Evolutionary conservation across 2,113 vertebrate genomes (phyloP), one percentile per base, ranked within the genome.

Genomic region (Cygnus atratus): DNA sequence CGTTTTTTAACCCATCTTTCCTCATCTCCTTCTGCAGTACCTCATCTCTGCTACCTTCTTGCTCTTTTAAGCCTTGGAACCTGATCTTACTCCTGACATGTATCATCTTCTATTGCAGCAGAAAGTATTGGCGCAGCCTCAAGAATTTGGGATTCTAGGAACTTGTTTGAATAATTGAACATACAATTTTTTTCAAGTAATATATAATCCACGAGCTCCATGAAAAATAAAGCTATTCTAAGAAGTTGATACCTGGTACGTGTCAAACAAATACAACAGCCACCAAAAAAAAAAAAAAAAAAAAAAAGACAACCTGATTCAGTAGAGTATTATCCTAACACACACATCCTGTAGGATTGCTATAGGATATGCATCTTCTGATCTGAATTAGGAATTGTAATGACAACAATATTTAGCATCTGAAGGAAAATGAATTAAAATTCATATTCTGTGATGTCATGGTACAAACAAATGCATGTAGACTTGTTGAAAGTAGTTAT

Each of bases 121-220:
- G 72, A 92, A 96, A 92, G 58, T 72, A 92, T 62, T 96, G 93
- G 88, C 91, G 90, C 73, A 90, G 92, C 21, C 84, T 88, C 93
- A 96, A 92, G 73, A 93, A 96, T 82, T 0, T 44, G 8, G 31
- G 83, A 82, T 96, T 93, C 93, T 93, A 94, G 85, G 70, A 96
- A 95, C 62, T 89, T 52, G 52, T 92, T 63, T 91, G 73, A 79
- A 92, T 88, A 91, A 84, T 0, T 61, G 44, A 48, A 77, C 31
- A 76, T 43, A 66, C 8, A 26, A 29, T 62, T 85, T 95, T 75
- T 89, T 81, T 77, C 21, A 91, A 71, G 44, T 54, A 91, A 82
- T 24, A 57, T 16, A 63, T 37, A 48, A 82, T 24, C 24, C 77
- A 8, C 41, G 58, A 88, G 54, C 10, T 76, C 67, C 70, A 8